A percentile compares a stretch with the other conserved stretches of the same genome.
phyloP scores from a whole-genome alignment of 53 echinoderm and acorn worm genomes.

The Crossaster papposus region DNA sequence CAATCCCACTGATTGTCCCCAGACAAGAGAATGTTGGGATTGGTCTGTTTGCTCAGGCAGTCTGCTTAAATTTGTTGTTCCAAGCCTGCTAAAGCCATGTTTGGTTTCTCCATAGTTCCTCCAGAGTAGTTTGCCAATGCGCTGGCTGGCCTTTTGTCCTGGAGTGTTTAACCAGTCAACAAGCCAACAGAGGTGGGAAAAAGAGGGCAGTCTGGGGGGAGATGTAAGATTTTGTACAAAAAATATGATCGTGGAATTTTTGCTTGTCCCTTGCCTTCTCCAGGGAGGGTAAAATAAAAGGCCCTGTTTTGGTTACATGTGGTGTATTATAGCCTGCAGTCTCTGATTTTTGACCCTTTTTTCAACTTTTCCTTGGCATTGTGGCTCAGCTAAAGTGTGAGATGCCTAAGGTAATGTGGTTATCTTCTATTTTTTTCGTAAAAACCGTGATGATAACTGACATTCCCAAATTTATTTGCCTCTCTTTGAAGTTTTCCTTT shows the following conservation, averaged over 20 bases:
- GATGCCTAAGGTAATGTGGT: background rate
- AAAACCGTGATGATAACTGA: background rate
- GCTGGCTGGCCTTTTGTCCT: conserved; percentile 36
- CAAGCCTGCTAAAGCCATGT: conserved; percentile 31
- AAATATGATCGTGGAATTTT: background rate
- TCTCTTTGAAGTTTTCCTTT: background rate
- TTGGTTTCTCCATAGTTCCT: conserved; percentile 16
- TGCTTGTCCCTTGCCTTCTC: conserved; percentile 15
- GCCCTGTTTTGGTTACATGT: conserved; percentile 34
- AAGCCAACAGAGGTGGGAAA: background rate
- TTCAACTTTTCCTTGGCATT: background rate
- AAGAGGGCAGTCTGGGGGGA: background rate
- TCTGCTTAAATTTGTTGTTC: conserved; percentile 48
- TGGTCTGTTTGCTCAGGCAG: conserved; percentile 47
- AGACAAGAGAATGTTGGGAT: background rate
- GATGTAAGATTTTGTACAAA: background rate
- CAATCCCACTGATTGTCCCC: conserved; percentile 1
- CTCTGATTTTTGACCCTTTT: conserved; percentile 53
- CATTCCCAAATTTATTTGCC: background rate
- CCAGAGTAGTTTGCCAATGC: background rate
- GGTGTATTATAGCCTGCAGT: conserved; percentile 7
- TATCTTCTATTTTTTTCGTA: background rate
- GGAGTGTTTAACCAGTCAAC: conserved; percentile 50
- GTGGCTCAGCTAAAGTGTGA: background rate
- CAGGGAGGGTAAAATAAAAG: conserved; percentile 21